Evolutionary conservation across 2,888 invertebrate species (phyloP).

Genomic region (Apoda limacodes): DNA sequence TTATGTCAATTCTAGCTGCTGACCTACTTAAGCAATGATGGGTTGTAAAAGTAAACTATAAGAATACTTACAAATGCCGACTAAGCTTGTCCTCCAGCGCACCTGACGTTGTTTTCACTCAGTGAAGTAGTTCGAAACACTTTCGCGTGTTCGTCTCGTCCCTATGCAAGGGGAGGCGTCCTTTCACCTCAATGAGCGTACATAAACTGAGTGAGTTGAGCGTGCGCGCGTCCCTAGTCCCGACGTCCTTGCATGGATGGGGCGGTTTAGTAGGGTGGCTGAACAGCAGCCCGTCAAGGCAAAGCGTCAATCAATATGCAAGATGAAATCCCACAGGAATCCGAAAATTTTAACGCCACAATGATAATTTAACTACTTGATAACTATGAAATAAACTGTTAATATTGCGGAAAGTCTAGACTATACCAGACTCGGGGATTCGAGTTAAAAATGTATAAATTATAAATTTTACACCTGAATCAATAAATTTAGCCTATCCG

Average conservation of each 20-base stretch:
- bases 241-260: constrained; percentile 61
- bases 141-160: constrained; percentile 36
- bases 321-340: constrained; percentile 55
- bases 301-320: constrained; percentile 66
- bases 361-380: too few species aligned
- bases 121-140: constrained; percentile 28
- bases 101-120: constrained; percentile 27
- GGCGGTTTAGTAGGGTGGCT: constrained; percentile 62
- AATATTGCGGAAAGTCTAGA: too few species aligned
- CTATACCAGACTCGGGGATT: too few species aligned
- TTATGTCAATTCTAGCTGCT: too few species aligned
- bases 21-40: too few species aligned
- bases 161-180: constrained; percentile 32
- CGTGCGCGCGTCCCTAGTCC: constrained; percentile 66
- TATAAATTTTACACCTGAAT: too few species aligned
- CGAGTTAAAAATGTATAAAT: too few species aligned
- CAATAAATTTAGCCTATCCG: too few species aligned
- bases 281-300: constrained; percentile 54
- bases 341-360: too few species aligned
- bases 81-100: constrained; percentile 50
- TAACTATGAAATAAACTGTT: too few species aligned
- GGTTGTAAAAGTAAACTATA: too few species aligned
- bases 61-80: constrained; percentile 54
- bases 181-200: constrained; percentile 37
- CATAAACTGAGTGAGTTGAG: constrained; percentile 57